phyloP scores from a whole-genome alignment of 1,140 invertebrate genomes.

The Heterodera carotae region DNA sequence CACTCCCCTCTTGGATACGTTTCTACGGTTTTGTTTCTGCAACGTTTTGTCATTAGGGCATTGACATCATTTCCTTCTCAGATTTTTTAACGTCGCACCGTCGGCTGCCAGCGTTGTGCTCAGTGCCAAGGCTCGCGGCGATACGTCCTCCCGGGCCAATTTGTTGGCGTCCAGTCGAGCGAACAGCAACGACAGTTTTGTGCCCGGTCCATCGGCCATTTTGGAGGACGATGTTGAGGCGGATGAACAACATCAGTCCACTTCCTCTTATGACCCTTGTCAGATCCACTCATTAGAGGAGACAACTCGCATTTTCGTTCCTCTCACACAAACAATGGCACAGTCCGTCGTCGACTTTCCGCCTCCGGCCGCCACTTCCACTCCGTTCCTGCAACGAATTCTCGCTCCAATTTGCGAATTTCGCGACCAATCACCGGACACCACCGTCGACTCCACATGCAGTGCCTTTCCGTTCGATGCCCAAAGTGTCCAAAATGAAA shows the following conservation, averaged over 20 bases:
- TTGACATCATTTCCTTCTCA: constrained; percentile 10
- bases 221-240: constrained; percentile 36
- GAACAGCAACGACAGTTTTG: constrained; percentile 45
- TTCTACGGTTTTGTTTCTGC: too few species aligned
- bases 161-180: constrained; percentile 32
- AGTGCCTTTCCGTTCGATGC: constrained; percentile 8
- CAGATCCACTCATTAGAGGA: constrained; percentile 4
- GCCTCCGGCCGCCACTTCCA: constrained; percentile 20
- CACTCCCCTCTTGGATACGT: too few species aligned
- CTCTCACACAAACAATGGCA: background rate
- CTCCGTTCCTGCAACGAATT: constrained; percentile 32
- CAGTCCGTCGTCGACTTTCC: constrained; percentile 10
- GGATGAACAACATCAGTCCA: constrained; percentile 22
- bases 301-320: background rate
- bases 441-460: background rate
- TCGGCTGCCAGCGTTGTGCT: background rate
- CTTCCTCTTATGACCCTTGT: background rate
- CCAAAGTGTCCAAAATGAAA: background rate
- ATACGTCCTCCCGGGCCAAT: constrained; percentile 37
- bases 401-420: constrained; percentile 34
- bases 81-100: constrained; percentile 30
- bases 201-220: constrained; percentile 32
- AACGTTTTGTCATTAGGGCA: too few species aligned
- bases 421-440: constrained; percentile 27
- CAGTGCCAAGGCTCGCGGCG: constrained; percentile 5